These are phyloP conservation scores for Diploscapter pachys DNA, from an alignment of 1,140 invertebrate species.

Conservation along the genomic window DNA sequence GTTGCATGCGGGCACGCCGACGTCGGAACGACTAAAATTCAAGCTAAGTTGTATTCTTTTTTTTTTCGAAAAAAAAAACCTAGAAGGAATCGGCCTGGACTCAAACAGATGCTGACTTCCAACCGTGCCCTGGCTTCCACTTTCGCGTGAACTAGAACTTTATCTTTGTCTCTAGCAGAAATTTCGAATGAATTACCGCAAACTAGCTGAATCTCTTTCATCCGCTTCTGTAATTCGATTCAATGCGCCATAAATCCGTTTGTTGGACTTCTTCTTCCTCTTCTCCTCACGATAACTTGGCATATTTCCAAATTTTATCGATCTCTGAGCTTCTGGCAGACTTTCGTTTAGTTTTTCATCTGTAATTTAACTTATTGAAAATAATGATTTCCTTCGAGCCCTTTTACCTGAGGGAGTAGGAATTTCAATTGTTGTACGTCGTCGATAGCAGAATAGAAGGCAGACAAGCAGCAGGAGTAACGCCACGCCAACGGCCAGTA, in stretches of 20 bases:
- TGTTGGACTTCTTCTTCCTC: constrained; percentile 56
- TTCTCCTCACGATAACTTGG: constrained; percentile 56
- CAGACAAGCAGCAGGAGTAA: constrained; percentile 51
- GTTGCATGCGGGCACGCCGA: not conserved
- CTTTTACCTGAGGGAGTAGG: constrained; percentile 5
- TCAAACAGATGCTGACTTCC: constrained; percentile 25
- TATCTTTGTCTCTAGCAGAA: no score
- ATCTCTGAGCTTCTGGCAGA: constrained; percentile 30
- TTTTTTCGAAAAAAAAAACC: constrained; percentile 13
- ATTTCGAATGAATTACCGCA: not conserved
- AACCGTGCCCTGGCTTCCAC: constrained; percentile 10
- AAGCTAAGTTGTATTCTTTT: not conserved
- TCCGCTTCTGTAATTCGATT: constrained; percentile 57
- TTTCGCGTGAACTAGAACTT: constrained; percentile 19
- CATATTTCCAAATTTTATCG: constrained; percentile 58
- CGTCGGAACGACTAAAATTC: constrained; percentile 28
- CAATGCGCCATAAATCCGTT: constrained; percentile 53
- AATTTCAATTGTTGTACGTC: constrained; percentile 31
- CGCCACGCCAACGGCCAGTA: constrained; percentile 47
- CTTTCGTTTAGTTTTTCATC: constrained; percentile 29
- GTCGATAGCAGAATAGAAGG: constrained; percentile 49
- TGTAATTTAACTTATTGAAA: no score
- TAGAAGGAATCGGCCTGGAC: constrained; percentile 3
- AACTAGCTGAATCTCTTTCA: constrained; percentile 49
- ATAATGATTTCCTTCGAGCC: no score